Base-by-base conservation (phyloP, 2,888 invertebrate species). In the Hedya salicella region DNA sequence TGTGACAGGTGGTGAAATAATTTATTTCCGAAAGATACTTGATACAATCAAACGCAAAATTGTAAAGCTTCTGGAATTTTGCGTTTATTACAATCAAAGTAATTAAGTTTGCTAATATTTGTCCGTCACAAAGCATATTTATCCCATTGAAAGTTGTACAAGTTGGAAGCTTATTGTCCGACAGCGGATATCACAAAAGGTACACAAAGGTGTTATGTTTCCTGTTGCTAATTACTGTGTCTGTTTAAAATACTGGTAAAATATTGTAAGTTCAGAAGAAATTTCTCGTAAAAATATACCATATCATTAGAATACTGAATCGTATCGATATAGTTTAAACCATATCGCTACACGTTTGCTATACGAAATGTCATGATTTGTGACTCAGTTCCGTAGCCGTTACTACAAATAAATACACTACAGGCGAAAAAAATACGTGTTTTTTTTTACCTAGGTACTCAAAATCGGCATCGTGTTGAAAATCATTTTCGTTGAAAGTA, bases 31-130 rank as follows among this genome's bases (percentile, higher is more conserved):
- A 32, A 14, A 21, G 2, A 30, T n/a, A 32, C 32, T 50, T 44
- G 8, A n/a, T 19, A 39, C 13, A 52, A 46, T 48, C 9, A 13
- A 9, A 19, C 25, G 9, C 39, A 3, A 32, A 54, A 14, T 49
- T 30, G 14, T 3, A 46, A 56, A 49, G 11, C 19, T 56, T 40
- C 25, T 56, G 21, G 19, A 32, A 14, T 49, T 44, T 13, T 19
- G 56, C 14, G 40, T 32, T 30, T 25, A 30, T 36, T 49, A 49
- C 19, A 62, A 46, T 53, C 39, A 62, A 60, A 49, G 52, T 25
- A 25, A 25, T 25, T 53, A 36, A 42, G 13, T 36, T 30, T 54
- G 39, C 54, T 54, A 39, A 49, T 30, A 42, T 63, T 63, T 42
- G 42, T 46, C 13, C 13, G 25, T 21, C 14, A 25, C 39, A 36